Evolutionary conservation across 2,888 invertebrate genomes (phyloP), one percentile per base, ranked within the genome.

Genomic region (Antheraea assamensis): DNA sequence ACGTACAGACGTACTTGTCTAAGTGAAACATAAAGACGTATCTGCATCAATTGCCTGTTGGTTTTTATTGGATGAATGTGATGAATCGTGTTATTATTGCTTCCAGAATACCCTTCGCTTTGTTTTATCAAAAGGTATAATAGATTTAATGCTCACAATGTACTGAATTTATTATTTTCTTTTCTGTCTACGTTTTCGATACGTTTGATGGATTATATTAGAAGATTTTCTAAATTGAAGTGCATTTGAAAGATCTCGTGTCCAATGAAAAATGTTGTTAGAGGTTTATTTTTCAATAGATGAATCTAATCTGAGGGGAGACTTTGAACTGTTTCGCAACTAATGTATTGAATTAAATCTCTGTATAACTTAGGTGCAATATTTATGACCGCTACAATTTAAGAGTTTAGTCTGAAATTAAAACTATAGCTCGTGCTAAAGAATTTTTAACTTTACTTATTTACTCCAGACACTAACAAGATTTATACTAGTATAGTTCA

Each of bases 81-180:
- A 85, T 82, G 79, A 79, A 84, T 83, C 74, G 79, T 70, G 77
- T 72, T 78, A 78, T 81, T 78, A 78, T 72, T 75, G 72, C 17
- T 71, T 71, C 31, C 30, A 70, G 49, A 77, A 78, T 77, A 71
- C 73, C 35, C 72, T 78, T 78, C 10, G 58, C 58, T 58, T 58
- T 79, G 79, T 78, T 77, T 78, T 77, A 70, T 52, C 47, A 72
- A 35, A n/a, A 27, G 10, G 55, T 70, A 58, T 42, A 70, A 70
- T 73, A 35, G 70, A 35, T 70, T 49, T 31, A 55, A 55, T 31
- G 21, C 49, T 24, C 58, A 42, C 72, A 72, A 68, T 17, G 30
- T 30, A 52, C 42, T 52, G 68, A 72, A 58, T 58, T 52, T 47
- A 27, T n/a, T 35, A 42, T 64, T 27, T 72, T 66, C 31, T 7